Conservation (phyloP, 1,140 invertebrate species). For the Drosophila sp. region DNA sequence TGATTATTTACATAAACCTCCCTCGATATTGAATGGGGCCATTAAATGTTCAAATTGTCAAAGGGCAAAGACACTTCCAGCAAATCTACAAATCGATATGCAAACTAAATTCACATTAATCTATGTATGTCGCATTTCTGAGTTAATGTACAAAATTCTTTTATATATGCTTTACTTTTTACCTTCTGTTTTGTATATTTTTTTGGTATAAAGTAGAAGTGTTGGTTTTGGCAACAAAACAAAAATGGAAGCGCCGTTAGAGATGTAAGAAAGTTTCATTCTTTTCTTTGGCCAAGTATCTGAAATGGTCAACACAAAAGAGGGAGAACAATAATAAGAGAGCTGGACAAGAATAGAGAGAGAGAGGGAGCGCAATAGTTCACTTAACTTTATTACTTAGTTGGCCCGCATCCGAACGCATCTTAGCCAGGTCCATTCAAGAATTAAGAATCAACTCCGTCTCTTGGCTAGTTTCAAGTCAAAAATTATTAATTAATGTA, state of each 20-base stretch:
- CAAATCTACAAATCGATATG: conserved; percentile 1
- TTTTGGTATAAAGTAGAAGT: conserved; percentile 8
- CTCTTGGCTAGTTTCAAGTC: conserved; percentile 62
- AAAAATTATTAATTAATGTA: conserved; percentile 80
- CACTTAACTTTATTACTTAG: conserved; percentile 8
- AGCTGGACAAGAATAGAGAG: background rate
- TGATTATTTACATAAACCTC: background rate
- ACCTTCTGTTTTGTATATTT: background rate
- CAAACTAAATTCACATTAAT: conserved; percentile 4
- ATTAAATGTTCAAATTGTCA: background rate
- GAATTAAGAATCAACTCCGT: conserved; percentile 4
- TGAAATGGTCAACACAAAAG: conserved; percentile 2
- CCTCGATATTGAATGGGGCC: conserved; percentile 6
- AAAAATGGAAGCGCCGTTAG: conserved; percentile 25
- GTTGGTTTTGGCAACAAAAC: conserved; percentile 5
- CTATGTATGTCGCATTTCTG: background rate
- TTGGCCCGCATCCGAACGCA: background rate
- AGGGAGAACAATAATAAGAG: background rate
- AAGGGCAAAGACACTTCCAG: conserved; percentile 10
- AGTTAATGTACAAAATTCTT: conserved; percentile 4
- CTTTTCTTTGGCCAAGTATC: conserved; percentile 19
- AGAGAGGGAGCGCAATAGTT: background rate
- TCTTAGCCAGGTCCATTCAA: background rate
- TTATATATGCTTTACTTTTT: conserved; percentile 3
- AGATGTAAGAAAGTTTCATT: conserved; percentile 16